Evolutionary conservation across 2,888 invertebrate genomes (phyloP), one percentile per base, ranked within the genome.

Genomic region (Philereme vetulata): DNA sequence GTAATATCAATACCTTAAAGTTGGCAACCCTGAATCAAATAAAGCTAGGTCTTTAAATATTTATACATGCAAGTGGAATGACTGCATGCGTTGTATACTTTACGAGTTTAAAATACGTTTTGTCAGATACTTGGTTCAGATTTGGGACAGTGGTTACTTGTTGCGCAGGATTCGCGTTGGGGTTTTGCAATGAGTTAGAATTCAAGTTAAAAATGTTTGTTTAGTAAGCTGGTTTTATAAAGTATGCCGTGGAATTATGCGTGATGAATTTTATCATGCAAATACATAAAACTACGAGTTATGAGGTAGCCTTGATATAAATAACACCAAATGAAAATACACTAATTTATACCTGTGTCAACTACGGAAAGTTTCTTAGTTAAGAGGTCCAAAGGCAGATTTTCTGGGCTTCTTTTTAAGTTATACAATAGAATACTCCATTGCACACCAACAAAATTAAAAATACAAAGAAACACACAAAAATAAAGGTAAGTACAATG

Each of bases 71-170:
- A 55, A 38, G 45, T 53, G 42, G 59, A 64, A 56, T 50, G 55
- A 55, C 44, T 52, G 46, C 60, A 40, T 55, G 62, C 62, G 55
- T 68, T 70, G 68, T 68, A 66, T 70, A 70, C 66, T 66, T 66
- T 67, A 70, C 65, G 66, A 62, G 70, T 63, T 65, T 63, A 53
- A 56, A 61, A 55, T 64, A 54, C 51, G 47, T 53, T 58, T 60
- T 63, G 63, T 61, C 51, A 54, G 64, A 55, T 51, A 52, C 61
- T 50, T 44, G 53, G 21, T 56, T 59, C 55, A 61, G 50, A 61
- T 64, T 64, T 64, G 53, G 64, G 60, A 64, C 61, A 59, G 55
- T 49, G 58, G 64, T 56, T 54, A 56, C 57, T 61, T 57, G 58
- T 64, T 64, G 64, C 60, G 64, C 60, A 64, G 64, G 56, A 61